Conservation (phyloP, 2,797 vertebrate genomes). For the Poeciliopsis infans region DNA sequence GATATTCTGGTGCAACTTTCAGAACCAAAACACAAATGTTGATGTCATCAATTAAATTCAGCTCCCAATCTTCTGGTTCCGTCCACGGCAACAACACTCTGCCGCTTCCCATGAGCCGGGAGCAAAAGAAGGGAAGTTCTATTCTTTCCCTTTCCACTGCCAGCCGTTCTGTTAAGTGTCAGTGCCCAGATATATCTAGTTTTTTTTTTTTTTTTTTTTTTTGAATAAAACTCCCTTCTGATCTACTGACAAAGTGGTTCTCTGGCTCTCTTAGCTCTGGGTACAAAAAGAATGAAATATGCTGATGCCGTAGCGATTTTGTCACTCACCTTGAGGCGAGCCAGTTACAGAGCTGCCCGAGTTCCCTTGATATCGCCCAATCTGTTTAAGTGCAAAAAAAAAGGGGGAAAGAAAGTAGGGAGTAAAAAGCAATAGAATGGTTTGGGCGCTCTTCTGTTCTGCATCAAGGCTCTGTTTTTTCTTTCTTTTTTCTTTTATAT, state of each 20-base stretch:
- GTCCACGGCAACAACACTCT: not conserved
- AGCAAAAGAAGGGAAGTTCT: not conserved
- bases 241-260: constrained; percentile 60
- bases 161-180: constrained; percentile 21
- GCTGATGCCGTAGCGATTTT: constrained; percentile 68
- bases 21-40: not conserved
- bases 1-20: not conserved
- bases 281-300: constrained; percentile 67
- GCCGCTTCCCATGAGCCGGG: not conserved
- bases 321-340: constrained; percentile 70
- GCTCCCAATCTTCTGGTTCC: constrained; percentile 1
- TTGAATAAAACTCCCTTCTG: constrained; percentile 62
- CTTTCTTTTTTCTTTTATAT: not conserved
- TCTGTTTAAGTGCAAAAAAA: constrained; percentile 36
- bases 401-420: not conserved
- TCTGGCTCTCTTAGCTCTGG: constrained; percentile 39
- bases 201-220: constrained; percentile 69
- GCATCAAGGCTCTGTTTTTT: constrained; percentile 22
- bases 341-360: constrained; percentile 48
- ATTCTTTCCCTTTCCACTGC: not conserved
- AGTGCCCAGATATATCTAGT: constrained; percentile 36
- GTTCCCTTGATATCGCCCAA: constrained; percentile 48
- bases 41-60: constrained; percentile 12
- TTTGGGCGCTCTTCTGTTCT: constrained; percentile 9
- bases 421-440: constrained; percentile 13